A percentile compares a stretch with the other conserved stretches of the same genome.
Conservation (phyloP, 2,797 vertebrate species). For the Gymnocypris eckloni region DNA sequence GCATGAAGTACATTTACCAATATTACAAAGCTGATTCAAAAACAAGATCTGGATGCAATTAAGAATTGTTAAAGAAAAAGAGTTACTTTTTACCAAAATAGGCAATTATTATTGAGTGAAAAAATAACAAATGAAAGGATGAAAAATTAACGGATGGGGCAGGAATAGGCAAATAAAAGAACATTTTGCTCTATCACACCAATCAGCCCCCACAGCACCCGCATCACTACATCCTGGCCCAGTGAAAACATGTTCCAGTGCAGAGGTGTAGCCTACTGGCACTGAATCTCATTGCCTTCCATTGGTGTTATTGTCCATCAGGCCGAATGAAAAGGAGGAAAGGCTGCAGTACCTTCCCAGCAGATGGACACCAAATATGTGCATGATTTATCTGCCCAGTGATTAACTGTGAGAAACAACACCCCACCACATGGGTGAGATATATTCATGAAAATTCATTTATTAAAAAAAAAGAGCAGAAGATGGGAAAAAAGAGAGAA, state of each 20-base stretch:
- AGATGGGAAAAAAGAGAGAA: constrained; percentile 44
- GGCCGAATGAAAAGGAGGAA: constrained; percentile 72
- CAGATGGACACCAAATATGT: constrained; percentile 84
- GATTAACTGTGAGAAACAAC: constrained; percentile 83
- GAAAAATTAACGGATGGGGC: not conserved
- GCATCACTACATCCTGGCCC: constrained; percentile 56
- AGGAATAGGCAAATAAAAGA: constrained; percentile 45
- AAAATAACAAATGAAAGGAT: not conserved
- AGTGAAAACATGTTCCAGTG: constrained; percentile 55
- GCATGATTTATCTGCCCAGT: constrained; percentile 80
- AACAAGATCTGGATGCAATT: not conserved
- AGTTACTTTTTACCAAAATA: not conserved
- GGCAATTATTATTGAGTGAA: not conserved
- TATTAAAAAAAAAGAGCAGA: constrained; percentile 67
- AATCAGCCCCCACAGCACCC: constrained; percentile 37
- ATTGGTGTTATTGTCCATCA: constrained; percentile 78
- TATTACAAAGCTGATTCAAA: not conserved
- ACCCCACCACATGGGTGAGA: constrained; percentile 76
- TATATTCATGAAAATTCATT: constrained; percentile 84
- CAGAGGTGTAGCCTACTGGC: constrained; percentile 68
- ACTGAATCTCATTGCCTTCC: constrained; percentile 67
- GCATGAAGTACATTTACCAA: not conserved
- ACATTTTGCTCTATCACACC: constrained; percentile 57
- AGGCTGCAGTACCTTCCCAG: constrained; percentile 77
- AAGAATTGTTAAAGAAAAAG: not conserved